A percentile compares a stretch with the other conserved stretches of the same genome.
Conservation (phyloP, 2,797 vertebrate species). For the Lutjanus campechanus region DNA sequence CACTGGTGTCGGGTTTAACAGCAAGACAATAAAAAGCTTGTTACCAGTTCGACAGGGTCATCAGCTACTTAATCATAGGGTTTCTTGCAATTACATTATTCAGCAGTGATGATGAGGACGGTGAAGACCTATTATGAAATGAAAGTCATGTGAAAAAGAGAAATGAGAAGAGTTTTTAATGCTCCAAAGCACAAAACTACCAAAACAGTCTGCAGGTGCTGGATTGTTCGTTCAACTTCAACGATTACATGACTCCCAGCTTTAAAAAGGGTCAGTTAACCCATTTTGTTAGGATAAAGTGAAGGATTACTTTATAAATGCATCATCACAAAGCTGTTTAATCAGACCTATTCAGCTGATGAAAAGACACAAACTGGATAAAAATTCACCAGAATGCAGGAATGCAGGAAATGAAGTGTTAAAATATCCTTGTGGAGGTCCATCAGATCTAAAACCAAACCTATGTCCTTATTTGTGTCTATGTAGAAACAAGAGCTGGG, state of each 20-base stretch:
- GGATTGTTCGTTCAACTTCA: not conserved
- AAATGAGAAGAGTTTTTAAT: conserved; percentile 7
- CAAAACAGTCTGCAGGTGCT: conserved; percentile 22
- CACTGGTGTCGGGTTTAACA: not conserved
- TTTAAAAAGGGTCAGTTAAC: not conserved
- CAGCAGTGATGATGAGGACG: not conserved
- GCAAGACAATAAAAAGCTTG: not conserved
- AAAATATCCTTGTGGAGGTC: too few relatives aligned
- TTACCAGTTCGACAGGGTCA: conserved; percentile 19
- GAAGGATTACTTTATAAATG: not conserved
- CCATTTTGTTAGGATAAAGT: not conserved
- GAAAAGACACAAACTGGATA: too few relatives aligned
- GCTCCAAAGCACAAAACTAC: conserved; percentile 21
- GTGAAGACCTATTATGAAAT: not conserved
- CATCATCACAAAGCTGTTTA: not conserved
- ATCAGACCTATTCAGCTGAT: not conserved
- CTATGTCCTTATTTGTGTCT: too few relatives aligned
- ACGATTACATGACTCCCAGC: too few relatives aligned
- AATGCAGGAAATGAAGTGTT: too few relatives aligned
- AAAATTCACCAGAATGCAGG: too few relatives aligned
- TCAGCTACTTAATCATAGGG: not conserved
- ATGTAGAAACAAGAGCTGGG: too few relatives aligned
- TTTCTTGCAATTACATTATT: not conserved
- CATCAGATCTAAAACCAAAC: too few relatives aligned
- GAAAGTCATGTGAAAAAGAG: conserved; percentile 14